These are phyloP conservation scores for Discoglossus pictus DNA, from an alignment of 2,797 vertebrate genomes.

Conservation along the genomic window DNA sequence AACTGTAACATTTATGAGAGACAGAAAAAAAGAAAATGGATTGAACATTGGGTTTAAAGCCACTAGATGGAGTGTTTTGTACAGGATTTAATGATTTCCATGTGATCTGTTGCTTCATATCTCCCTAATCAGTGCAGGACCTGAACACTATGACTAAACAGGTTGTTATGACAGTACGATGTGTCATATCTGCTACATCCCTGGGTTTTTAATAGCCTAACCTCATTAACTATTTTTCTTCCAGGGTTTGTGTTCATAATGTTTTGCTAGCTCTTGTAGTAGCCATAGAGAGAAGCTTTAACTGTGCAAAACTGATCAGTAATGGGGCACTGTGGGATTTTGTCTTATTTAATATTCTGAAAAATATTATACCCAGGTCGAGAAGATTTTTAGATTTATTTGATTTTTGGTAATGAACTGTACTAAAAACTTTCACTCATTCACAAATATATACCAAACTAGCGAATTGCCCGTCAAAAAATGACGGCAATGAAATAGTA, in stretches of 20 bases:
- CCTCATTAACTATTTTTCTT: slow-evolving; percentile 8
- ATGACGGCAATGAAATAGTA: no score
- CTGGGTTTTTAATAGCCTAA: slow-evolving; percentile 4
- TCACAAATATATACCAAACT: no score
- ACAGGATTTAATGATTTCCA: slow-evolving; percentile 12
- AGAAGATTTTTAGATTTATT: no score
- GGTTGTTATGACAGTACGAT: slow-evolving; percentile 6
- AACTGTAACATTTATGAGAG: no score
- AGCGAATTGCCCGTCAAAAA: no score
- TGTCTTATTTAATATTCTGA: no score
- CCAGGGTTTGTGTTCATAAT: background rate
- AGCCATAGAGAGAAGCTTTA: no score
- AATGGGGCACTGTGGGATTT: no score
- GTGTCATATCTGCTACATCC: background rate
- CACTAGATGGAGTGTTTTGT: slow-evolving; percentile 53
- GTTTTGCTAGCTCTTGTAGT: background rate
- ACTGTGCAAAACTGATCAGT: no score
- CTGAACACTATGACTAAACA: slow-evolving; percentile 1
- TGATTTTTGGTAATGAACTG: no score
- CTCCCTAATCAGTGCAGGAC: background rate
- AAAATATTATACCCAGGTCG: no score
- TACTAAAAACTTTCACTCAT: no score
- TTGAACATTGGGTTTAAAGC: background rate
- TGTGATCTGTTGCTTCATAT: slow-evolving; percentile 5
- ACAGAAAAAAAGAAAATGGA: background rate